Conservation (phyloP, 2,888 invertebrate species). For the Gastracanthus pulcherrimus region DNA sequence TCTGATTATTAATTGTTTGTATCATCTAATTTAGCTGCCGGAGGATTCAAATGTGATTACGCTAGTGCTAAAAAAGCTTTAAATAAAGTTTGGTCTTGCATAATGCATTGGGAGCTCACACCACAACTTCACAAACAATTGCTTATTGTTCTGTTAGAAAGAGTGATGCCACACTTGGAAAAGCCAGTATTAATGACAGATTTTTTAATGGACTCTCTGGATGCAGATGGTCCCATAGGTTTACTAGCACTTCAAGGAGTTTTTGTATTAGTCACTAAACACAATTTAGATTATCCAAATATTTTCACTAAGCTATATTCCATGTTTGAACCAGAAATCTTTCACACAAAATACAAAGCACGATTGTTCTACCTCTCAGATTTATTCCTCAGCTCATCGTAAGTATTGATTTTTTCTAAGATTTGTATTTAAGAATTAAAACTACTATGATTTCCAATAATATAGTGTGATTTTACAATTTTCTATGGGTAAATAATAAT, state of each 20-base stretch:
- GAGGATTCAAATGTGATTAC: slow-evolving; percentile 82
- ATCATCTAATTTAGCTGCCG: slow-evolving; percentile 56
- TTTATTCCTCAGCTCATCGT: slow-evolving; percentile 95
- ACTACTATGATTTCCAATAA: too few species aligned
- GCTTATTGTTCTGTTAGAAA: slow-evolving; percentile 89
- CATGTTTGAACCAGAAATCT: slow-evolving; percentile 94
- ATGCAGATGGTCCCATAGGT: slow-evolving; percentile 91
- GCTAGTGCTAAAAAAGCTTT: slow-evolving; percentile 79
- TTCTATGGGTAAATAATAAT: too few species aligned
- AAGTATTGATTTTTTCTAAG: slow-evolving; percentile 76
- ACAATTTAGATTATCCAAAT: slow-evolving; percentile 97
- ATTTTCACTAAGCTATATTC: slow-evolving; percentile 97
- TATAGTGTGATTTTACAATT: too few species aligned
- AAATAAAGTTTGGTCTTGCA: slow-evolving; percentile 87
- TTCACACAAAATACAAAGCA: slow-evolving; percentile 93
- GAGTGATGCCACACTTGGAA: slow-evolving; percentile 88
- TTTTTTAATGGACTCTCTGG: slow-evolving; percentile 93
- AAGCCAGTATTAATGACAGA: slow-evolving; percentile 92
- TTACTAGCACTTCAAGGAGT: slow-evolving; percentile 95
- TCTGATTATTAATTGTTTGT: slow-evolving; percentile 34
- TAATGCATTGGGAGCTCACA: slow-evolving; percentile 87
- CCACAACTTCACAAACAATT: slow-evolving; percentile 86
- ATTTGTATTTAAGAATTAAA: too few species aligned
- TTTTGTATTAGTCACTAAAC: slow-evolving; percentile 91
- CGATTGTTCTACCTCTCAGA: slow-evolving; percentile 93